Evolutionary conservation across 2,113 vertebrate genomes (phyloP).

Genomic region (Hypomesus transpacificus): DNA sequence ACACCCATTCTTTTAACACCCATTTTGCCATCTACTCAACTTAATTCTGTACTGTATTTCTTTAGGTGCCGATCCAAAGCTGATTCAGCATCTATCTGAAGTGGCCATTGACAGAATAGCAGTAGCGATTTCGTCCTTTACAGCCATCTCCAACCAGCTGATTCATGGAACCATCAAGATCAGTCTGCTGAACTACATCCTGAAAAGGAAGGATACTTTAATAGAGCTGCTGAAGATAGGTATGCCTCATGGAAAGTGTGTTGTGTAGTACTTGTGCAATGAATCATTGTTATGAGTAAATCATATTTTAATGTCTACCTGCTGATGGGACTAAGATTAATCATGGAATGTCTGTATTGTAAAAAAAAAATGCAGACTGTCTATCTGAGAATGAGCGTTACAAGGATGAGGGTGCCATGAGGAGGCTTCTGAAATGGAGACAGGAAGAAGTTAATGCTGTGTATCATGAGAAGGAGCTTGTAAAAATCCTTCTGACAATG

Average conservation of each 20-base stretch:
- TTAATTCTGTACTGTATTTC: too few relatives aligned
- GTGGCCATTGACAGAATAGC: constrained; percentile 70
- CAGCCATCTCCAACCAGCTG: constrained; percentile 41
- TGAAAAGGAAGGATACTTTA: constrained; percentile 55
- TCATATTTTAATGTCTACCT: too few relatives aligned
- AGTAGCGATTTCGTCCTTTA: constrained; percentile 65
- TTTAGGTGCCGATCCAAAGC: constrained; percentile 66
- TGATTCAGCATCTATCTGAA: constrained; percentile 65
- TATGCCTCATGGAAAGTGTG: too few relatives aligned
- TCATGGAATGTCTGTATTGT: too few relatives aligned
- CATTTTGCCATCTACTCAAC: too few relatives aligned
- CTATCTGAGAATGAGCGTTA: constrained; percentile 53
- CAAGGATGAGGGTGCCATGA: constrained; percentile 65
- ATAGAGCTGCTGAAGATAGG: constrained; percentile 72
- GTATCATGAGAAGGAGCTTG: constrained; percentile 58
- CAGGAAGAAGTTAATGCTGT: constrained; percentile 62
- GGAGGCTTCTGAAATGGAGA: constrained; percentile 64
- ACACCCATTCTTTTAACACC: too few relatives aligned
- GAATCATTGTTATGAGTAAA: too few relatives aligned
- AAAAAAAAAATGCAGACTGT: too few relatives aligned
- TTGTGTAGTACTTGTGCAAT: too few relatives aligned
- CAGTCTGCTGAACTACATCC: constrained; percentile 70
- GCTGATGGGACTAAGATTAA: too few relatives aligned
- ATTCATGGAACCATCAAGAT: constrained; percentile 60
- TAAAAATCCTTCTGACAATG: constrained; percentile 77